Evolutionary conservation across 2,888 invertebrate genomes (phyloP), one percentile per base, ranked within the genome.

Genomic region (Agapostemon virescens): DNA sequence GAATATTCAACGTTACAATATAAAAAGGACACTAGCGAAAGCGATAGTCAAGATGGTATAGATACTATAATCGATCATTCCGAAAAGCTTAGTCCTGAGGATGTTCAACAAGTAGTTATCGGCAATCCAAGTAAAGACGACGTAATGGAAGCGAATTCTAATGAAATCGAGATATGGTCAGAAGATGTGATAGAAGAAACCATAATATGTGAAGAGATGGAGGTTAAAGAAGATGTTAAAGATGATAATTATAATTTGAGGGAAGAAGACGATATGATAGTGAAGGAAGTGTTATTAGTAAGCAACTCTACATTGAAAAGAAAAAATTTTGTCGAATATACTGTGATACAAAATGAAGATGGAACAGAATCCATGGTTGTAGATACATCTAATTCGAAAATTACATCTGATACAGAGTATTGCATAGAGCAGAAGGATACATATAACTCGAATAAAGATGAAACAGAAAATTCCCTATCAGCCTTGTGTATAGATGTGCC

Each of bases 121-220:
- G 88, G 88, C 55, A 85, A 83, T 55, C 66, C 84, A 6, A 87
- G 63, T 70, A 86, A 85, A 23, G 82, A 86, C 42, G 15, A 67
- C 49, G 55, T 73, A 36, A 79, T 76, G 33, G 87, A 85, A 20
- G 63, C 82, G 17, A 77, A 79, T 4, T 75, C 87, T 5, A 77
- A 80, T 13, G 82, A 83, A 20, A 69, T 70, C 1, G 88, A 88
- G 73, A 82, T 89, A 30, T 92, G 92, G 92, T 84, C 89, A 9
- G 92, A 91, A 64, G 91, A 91, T 66, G 89, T 93, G 0, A 91
- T 92, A 45, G 93, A 93, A 77, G 93, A 93, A 73, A 92, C 92
- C 13, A 90, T 93, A 74, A 91, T 93, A 52, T 93, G 93, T 69
- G 93, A 92, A 77, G 92, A 92, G 74, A 91, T 93, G 91, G 92